Conservation (phyloP, 2,888 invertebrate genomes). For the Pseudococcus jackbeardsleyi region DNA sequence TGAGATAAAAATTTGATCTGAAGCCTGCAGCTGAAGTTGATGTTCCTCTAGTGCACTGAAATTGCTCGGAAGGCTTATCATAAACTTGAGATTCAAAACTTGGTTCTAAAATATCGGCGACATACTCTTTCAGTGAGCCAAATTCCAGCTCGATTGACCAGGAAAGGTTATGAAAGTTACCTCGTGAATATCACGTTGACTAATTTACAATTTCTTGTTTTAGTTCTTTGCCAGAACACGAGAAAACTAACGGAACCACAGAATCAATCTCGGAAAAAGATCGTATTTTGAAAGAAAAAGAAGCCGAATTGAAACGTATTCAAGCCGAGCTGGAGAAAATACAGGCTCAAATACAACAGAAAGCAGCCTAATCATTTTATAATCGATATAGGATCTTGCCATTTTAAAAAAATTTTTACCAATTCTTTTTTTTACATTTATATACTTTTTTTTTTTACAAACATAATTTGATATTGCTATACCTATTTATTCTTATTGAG, state of each 20-base stretch:
- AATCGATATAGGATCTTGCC: conserved; percentile 39
- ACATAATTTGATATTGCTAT: conserved; percentile 23
- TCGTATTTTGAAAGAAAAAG: conserved; percentile 88
- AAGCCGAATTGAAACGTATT: conserved; percentile 93
- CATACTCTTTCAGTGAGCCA: too few species aligned
- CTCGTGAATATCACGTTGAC: too few species aligned
- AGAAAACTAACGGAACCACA: conserved; percentile 65
- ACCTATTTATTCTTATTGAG: conserved; percentile 6
- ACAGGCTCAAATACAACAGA: conserved; percentile 92
- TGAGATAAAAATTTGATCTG: too few species aligned
- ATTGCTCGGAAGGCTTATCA: too few species aligned
- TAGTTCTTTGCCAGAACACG: conserved; percentile 66
- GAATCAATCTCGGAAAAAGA: conserved; percentile 77
- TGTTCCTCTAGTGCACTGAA: too few species aligned
- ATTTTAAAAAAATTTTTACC: conserved; percentile 42
- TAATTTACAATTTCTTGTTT: not conserved
- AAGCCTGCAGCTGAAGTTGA: too few species aligned
- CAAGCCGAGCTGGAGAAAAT: conserved; percentile 95
- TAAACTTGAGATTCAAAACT: too few species aligned
- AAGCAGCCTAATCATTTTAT: conserved; percentile 66
- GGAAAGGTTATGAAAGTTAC: too few species aligned
- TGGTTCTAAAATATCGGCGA: too few species aligned
- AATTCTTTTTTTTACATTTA: conserved; percentile 43
- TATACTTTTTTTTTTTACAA: conserved; percentile 1
- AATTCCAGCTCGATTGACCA: too few species aligned